These are phyloP conservation scores for Pagrus major DNA, from an alignment of 2,113 vertebrate genomes.

Conservation along the genomic window DNA sequence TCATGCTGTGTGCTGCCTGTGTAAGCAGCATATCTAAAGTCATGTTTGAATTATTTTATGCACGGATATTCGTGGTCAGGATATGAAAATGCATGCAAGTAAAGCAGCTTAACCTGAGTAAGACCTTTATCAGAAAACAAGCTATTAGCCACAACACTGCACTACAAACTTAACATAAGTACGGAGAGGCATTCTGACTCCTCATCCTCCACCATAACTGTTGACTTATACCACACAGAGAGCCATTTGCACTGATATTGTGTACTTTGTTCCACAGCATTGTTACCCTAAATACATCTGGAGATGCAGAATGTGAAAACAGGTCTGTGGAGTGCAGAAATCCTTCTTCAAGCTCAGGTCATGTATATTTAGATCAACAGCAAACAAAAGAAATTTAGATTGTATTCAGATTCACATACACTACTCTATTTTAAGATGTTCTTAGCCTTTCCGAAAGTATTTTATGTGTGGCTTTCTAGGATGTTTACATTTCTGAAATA, in stretches of 20 bases:
- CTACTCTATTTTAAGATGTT: slow-evolving; percentile 10
- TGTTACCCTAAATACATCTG: slow-evolving; percentile 39
- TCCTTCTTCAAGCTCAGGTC: neutral
- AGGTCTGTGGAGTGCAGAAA: neutral
- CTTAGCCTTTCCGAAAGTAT: neutral
- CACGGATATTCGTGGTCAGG: slow-evolving; percentile 28
- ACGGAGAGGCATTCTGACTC: neutral
- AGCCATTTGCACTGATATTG: slow-evolving; percentile 11
- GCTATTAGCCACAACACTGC: slow-evolving; percentile 3
- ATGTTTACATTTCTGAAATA: slow-evolving; percentile 12
- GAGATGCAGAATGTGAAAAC: slow-evolving; percentile 9
- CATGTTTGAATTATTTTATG: slow-evolving; percentile 1
- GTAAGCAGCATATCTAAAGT: slow-evolving; percentile 7
- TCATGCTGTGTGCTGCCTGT: neutral
- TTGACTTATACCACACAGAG: neutral
- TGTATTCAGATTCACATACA: neutral
- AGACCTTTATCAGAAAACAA: slow-evolving; percentile 24
- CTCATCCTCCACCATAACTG: neutral
- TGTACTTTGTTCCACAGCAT: neutral
- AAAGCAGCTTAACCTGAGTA: slow-evolving; percentile 49
- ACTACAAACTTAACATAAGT: neutral
- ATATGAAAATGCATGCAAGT: slow-evolving; percentile 36
- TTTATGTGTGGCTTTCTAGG: slow-evolving; percentile 5
- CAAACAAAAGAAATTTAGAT: neutral
- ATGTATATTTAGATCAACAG: slow-evolving; percentile 18